A percentile compares a stretch with the other conserved stretches of the same genome.
phyloP scores from a whole-genome alignment of 1,140 invertebrate species.

The Panulirus ornatus region DNA sequence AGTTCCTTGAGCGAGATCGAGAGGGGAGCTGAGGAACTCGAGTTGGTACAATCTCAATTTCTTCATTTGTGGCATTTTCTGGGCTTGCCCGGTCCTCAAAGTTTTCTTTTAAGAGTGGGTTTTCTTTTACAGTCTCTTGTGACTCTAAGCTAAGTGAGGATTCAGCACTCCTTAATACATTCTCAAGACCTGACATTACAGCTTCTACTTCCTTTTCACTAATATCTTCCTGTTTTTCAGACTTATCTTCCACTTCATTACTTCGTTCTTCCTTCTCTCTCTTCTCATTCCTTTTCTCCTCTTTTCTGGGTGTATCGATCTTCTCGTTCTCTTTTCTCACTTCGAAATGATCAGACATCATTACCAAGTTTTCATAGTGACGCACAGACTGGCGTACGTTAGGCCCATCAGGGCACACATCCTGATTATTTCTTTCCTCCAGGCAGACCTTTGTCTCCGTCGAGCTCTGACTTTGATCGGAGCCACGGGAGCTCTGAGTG shows the following conservation, averaged over 20 bases:
- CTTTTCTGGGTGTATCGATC: neutral
- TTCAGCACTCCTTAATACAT: constrained; percentile 91
- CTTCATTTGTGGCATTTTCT: constrained; percentile 75
- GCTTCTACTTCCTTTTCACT: constrained; percentile 92
- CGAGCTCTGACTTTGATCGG: constrained; percentile 62
- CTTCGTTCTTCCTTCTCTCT: neutral
- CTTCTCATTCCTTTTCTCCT: constrained; percentile 24
- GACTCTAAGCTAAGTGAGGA: constrained; percentile 82
- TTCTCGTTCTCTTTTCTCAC: constrained; percentile 22
- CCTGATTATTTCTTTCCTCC: constrained; percentile 38
- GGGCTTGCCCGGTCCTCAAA: constrained; percentile 72
- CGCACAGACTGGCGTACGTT: constrained; percentile 71
- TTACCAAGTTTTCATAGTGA: constrained; percentile 74
- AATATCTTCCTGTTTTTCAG: constrained; percentile 81
- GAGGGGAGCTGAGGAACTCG: constrained; percentile 83
- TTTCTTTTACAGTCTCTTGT: constrained; percentile 74
- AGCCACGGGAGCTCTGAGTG: constrained; percentile 78
- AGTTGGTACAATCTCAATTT: constrained; percentile 82
- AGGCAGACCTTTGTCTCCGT: constrained; percentile 44
- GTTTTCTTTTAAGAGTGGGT: constrained; percentile 48
- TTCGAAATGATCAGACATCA: constrained; percentile 62
- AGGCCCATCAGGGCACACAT: constrained; percentile 40
- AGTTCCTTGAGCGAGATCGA: constrained; percentile 80
- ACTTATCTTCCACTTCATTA: neutral
- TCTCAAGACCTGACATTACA: constrained; percentile 90